Evolutionary conservation across 2,888 invertebrate genomes (phyloP), one percentile per base, ranked within the genome.

Genomic region (Mylabris sibirica): DNA sequence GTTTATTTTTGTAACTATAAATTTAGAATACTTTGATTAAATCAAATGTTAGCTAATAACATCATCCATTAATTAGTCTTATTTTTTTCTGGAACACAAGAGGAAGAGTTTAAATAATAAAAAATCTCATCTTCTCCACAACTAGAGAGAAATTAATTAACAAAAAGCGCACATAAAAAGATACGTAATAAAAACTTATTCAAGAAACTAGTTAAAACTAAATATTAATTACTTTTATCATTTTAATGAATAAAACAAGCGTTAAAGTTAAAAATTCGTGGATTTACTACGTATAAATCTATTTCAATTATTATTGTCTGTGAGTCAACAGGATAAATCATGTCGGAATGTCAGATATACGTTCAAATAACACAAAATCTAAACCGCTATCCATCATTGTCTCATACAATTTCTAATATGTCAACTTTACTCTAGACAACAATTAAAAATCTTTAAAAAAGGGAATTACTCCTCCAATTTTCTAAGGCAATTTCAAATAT

Each of bases 291-390:
- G 30, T 30, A 30, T 64, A 57, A 44, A 61, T 44, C 41, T 35
- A 5, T 62, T 62, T 62, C 65, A 65, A 68, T 68, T 68, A 68
- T 64, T 60, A 53, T 64, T 61, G 59, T 61, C 38, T 60, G 41
- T 38, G 59, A 65, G 35, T 59, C 57, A 64, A 68, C 57, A n/a
- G 11, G 59, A 65, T 68, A 68, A 68, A 68, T 68, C 68, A 64
- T 62, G 34, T 65, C 41, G 12, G 12, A n/a, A 38, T 44, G 53
- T 62, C 26, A 61, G 41, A 57, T 57, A 57, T 38, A 67, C 63
- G 67, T 64, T 66, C 63, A 63, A 59, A 63, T 59, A 49, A 53
- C 63, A 35, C 49, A 64, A 61, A 65, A 68, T 68, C 68, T 64
- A 62, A 64, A 59, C 59, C 1, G 38, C 59, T 34, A 65, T 68